Evolutionary conservation across 2,113 vertebrate species (phyloP).

Genomic region (Oryctolagus cuniculus): DNA sequence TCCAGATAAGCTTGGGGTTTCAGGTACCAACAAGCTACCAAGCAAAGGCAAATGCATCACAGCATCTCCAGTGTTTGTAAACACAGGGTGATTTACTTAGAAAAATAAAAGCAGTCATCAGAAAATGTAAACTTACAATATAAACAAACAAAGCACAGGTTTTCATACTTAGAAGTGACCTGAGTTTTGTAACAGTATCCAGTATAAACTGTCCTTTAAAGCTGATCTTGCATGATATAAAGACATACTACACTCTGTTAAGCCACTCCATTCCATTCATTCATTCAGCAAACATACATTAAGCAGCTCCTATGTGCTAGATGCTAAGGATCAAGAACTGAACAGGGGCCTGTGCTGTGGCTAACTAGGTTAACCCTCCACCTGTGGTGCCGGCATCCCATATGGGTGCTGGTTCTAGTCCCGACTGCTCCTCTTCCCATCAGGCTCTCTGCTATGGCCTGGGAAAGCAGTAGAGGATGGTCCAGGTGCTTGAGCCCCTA

Average conservation of each 20-base stretch:
- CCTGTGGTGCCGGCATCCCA: no score
- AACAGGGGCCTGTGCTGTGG: no score
- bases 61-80: conserved; percentile 34
- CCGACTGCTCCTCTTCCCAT: no score
- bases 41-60: not conserved
- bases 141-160: not conserved
- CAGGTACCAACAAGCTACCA: conserved; percentile 12
- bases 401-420: no score
- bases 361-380: no score
- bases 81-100: not conserved
- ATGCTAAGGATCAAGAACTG: not conserved
- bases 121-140: conserved; percentile 32
- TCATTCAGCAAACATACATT: not conserved
- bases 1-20: not conserved
- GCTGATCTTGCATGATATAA: not conserved
- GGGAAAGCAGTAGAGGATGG: no score
- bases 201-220: not conserved
- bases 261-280: not conserved
- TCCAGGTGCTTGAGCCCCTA: no score
- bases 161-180: not conserved
- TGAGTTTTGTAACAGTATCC: not conserved
- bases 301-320: not conserved
- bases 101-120: not conserved
- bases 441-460: no score
- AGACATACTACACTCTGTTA: not conserved